These are phyloP conservation scores for Bothrops jararaca DNA, from an alignment of 2,113 vertebrate species.

Conservation along the genomic window DNA sequence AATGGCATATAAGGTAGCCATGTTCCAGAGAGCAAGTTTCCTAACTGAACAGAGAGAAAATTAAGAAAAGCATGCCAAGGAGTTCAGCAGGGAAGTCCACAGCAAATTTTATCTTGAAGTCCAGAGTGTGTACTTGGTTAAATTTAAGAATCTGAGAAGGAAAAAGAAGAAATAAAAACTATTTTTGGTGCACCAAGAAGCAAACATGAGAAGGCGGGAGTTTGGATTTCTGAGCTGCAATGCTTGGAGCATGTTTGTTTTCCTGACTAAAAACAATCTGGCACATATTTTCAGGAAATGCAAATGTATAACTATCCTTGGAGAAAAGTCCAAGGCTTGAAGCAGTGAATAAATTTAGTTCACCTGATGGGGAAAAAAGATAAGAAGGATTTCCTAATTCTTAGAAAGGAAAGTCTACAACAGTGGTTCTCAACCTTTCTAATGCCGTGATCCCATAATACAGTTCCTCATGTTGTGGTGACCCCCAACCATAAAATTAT, in stretches of 20 bases:
- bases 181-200: neutral
- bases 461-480: too few relatives aligned
- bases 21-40: too few relatives aligned
- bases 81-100: neutral
- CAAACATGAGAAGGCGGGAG: neutral
- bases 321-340: neutral
- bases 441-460: too few relatives aligned
- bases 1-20: neutral
- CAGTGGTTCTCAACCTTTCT: too few relatives aligned
- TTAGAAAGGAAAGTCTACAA: neutral
- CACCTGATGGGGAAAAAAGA: neutral
- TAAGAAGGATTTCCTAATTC: neutral
- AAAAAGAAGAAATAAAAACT: neutral
- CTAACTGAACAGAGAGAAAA: neutral
- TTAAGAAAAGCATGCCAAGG: neutral
- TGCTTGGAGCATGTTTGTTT: neutral
- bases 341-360: neutral
- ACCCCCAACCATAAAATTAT: too few relatives aligned
- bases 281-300: neutral
- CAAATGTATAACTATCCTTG: neutral
- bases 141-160: neutral
- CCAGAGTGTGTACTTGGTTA: neutral
- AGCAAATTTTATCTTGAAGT: neutral
- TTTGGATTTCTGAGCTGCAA: neutral
- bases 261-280: neutral